Conservation (phyloP, 2,797 vertebrate genomes). For the Pogonophryne albipinna region DNA sequence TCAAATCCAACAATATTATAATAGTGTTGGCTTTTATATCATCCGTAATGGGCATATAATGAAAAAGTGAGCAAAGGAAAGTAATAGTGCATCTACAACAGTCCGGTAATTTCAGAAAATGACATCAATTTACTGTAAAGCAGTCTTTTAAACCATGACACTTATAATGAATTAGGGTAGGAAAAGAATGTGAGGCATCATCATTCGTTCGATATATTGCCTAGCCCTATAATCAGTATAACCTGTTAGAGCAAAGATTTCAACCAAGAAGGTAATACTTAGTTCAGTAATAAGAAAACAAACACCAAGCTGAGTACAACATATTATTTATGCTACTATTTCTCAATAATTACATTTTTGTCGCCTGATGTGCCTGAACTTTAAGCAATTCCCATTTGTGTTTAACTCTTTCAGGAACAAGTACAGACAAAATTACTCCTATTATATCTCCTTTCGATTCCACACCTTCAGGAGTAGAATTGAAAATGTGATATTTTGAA, state of each 20-base stretch:
- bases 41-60: no score
- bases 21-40: no score
- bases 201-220: no score
- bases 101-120: no score
- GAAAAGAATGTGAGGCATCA: no score
- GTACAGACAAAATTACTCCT: background rate
- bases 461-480: background rate
- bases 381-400: background rate
- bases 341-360: background rate
- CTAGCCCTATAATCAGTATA: background rate
- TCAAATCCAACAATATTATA: no score
- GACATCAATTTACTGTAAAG: no score
- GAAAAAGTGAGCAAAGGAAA: no score
- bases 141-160: no score
- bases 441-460: background rate
- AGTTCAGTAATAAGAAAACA: background rate
- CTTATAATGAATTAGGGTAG: no score
- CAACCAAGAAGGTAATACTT: background rate
- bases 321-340: background rate
- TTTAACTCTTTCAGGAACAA: background rate
- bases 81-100: no score
- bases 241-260: background rate
- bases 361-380: background rate
- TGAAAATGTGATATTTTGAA: no score
- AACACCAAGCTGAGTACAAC: background rate